These are phyloP conservation scores for Leucopternis melanops DNA, from an alignment of 2,113 vertebrate species.

Conservation along the genomic window DNA sequence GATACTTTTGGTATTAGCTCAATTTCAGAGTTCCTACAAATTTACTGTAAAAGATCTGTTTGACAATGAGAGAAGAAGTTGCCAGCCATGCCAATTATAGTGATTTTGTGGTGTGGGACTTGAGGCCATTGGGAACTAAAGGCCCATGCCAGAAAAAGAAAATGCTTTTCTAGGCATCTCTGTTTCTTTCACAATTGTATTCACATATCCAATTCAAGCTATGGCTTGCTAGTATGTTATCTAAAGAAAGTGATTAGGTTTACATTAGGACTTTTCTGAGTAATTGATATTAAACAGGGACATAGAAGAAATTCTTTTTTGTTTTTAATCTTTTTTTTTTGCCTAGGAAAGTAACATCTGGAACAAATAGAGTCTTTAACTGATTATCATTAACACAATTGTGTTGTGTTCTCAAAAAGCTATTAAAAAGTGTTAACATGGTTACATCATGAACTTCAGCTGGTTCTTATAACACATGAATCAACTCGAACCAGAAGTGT, in stretches of 20 bases:
- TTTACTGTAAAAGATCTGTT: constrained; percentile 62
- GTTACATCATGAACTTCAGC: constrained; percentile 68
- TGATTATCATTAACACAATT: constrained; percentile 62
- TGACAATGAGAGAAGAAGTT: constrained; percentile 52
- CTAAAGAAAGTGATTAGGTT: constrained; percentile 32
- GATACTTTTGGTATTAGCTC: constrained; percentile 25
- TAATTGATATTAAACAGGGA: constrained; percentile 39
- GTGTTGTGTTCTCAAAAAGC: constrained; percentile 53
- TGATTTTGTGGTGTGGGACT: constrained; percentile 56
- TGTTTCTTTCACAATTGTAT: constrained; percentile 17
- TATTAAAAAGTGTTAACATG: constrained; percentile 71
- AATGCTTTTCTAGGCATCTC: constrained; percentile 26
- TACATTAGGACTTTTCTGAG: not conserved
- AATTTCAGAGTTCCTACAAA: constrained; percentile 49
- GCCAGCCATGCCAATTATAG: constrained; percentile 51
- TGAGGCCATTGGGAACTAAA: constrained; percentile 6
- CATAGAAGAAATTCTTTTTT: not conserved
- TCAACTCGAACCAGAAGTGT: constrained; percentile 37
- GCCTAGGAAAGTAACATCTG: constrained; percentile 53
- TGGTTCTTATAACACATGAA: constrained; percentile 61
- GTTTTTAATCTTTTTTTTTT: not conserved
- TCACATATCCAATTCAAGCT: constrained; percentile 4
- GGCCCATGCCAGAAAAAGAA: not conserved
- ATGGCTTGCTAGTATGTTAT: constrained; percentile 8
- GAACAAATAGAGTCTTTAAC: constrained; percentile 64